phyloP scores from a whole-genome alignment of 2,888 invertebrate species.

The Halictus quadricinctus region DNA sequence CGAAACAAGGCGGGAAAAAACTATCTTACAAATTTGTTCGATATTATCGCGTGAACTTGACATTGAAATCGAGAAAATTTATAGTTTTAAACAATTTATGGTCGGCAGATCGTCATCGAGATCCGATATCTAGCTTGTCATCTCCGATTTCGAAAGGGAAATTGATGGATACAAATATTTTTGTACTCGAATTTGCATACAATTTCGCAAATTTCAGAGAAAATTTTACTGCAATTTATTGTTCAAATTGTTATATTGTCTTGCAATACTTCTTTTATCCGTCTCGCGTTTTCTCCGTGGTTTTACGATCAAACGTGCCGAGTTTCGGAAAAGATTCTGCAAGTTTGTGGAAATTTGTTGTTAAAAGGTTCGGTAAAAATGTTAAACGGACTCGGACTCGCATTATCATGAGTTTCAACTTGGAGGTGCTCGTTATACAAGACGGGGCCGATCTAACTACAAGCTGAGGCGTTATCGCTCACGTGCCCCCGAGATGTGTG shows the following conservation, averaged over 20 bases:
- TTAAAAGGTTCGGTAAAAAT: constrained; percentile 1
- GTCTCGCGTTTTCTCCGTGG: not conserved
- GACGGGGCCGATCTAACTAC: constrained; percentile 33
- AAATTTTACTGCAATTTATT: not conserved
- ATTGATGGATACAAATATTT: not conserved
- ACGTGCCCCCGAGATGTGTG: constrained; percentile 61
- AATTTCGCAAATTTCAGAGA: no score
- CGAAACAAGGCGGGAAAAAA: not conserved
- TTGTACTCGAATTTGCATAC: not conserved
- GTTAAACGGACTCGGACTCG: constrained; percentile 19
- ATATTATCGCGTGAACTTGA: not conserved
- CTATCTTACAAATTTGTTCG: not conserved
- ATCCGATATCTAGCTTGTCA: not conserved
- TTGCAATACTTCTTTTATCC: not conserved
- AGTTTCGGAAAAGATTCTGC: not conserved
- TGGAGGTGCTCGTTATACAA: constrained; percentile 49
- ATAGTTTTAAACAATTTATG: not conserved
- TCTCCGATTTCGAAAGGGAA: not conserved
- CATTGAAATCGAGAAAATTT: not conserved
- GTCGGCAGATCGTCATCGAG: not conserved
- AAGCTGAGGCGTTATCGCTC: constrained; percentile 59
- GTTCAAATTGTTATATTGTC: not conserved
- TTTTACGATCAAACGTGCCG: not conserved
- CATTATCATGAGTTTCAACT: constrained; percentile 31
- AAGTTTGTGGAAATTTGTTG: not conserved